Conservation (phyloP, 2,113 vertebrate species). For the Donacobius atricapilla region DNA sequence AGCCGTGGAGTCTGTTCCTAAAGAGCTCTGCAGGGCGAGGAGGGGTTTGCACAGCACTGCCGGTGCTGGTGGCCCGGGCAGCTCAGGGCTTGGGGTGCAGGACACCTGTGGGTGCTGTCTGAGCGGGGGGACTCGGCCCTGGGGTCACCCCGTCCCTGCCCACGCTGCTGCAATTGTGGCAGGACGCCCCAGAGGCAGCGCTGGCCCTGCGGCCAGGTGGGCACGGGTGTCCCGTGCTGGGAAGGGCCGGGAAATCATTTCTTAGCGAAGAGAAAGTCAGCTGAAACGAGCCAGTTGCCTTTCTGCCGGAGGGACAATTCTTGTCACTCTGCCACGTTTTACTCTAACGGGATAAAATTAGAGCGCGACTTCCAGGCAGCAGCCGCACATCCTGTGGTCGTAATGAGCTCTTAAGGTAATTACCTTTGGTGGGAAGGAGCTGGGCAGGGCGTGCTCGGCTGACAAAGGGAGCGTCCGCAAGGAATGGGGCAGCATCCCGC, state of each 20-base stretch:
- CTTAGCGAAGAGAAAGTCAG: too few relatives aligned
- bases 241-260: background rate
- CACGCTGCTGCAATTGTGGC: fast-evolving
- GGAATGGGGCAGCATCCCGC: fast-evolving
- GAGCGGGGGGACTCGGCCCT: too few relatives aligned
- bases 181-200: fast-evolving
- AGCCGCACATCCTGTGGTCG: background rate
- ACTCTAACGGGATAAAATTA: slow-evolving; percentile 16
- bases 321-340: background rate
- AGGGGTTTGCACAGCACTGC: background rate
- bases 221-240: background rate
- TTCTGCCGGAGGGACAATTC: background rate
- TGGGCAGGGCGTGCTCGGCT: background rate
- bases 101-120: background rate
- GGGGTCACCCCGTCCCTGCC: background rate
- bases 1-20: fast-evolving
- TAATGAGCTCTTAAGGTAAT: slow-evolving; percentile 55
- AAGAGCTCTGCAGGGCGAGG: fast-evolving
- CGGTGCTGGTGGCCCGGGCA: fast-evolving
- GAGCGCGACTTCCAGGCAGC: slow-evolving; percentile 9
- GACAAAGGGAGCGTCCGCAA: background rate
- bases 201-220: fast-evolving
- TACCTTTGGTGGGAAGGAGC: background rate
- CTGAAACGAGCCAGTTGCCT: background rate
- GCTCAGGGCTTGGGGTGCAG: background rate